These are phyloP conservation scores for Muscidifurax raptorellus DNA, from an alignment of 1,140 invertebrate genomes.

Conservation along the genomic window DNA sequence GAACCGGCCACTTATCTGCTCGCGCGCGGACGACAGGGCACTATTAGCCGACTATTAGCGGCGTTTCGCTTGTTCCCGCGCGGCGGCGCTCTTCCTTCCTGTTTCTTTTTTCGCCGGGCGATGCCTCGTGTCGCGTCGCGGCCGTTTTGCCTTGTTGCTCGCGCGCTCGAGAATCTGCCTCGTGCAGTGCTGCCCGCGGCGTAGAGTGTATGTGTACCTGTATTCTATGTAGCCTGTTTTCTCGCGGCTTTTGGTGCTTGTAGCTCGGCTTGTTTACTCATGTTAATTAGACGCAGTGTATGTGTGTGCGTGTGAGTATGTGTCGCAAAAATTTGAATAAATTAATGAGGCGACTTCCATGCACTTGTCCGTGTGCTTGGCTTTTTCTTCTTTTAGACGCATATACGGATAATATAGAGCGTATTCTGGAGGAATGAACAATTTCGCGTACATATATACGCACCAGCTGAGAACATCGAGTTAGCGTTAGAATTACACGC, in stretches of 20 bases:
- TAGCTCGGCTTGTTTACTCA: slow-evolving; percentile 14
- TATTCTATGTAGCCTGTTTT: neutral
- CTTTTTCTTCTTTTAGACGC: no score
- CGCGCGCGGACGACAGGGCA: slow-evolving; percentile 31
- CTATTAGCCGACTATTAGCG: slow-evolving; percentile 58
- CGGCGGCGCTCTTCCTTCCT: slow-evolving; percentile 40
- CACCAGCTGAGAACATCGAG: neutral
- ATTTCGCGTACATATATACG: no score
- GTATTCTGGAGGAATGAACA: no score
- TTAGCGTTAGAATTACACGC: neutral
- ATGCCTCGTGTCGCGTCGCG: neutral
- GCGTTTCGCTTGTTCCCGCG: neutral
- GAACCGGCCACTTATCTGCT: slow-evolving; percentile 56
- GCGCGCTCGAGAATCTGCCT: no score
- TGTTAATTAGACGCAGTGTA: neutral
- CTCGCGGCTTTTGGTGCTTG: neutral
- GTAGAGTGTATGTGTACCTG: no score
- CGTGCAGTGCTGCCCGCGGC: no score
- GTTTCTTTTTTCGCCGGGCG: neutral
- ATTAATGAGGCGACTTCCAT: neutral
- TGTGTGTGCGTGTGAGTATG: neutral
- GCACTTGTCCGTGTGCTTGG: no score
- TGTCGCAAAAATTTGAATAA: neutral
- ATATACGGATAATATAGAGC: no score
- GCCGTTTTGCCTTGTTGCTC: neutral